Percentiles rank a stretch among this genome's conserved stretches.
These are phyloP conservation scores for Pluvianellus socialis DNA, from an alignment of 2,113 vertebrate species.

Conservation along the genomic window DNA sequence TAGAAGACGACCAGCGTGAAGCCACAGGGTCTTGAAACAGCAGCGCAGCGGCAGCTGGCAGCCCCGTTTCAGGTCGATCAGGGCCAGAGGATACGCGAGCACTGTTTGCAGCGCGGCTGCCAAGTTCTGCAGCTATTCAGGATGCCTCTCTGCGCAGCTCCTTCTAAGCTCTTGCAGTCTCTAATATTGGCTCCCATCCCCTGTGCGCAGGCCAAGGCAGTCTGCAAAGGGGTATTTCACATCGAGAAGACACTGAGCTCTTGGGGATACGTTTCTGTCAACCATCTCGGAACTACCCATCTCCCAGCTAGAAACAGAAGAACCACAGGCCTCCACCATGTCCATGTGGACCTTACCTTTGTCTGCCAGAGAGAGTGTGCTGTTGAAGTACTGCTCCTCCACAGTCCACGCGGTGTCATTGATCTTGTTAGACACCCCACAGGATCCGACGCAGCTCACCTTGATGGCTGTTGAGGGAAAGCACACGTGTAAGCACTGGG, in stretches of 20 bases:
- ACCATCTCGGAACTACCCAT: not conserved
- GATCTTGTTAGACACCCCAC: conserved; percentile 87
- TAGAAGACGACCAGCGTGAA: fast-evolving
- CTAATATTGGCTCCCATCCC: not conserved
- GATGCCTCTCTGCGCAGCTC: not conserved
- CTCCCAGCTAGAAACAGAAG: not conserved
- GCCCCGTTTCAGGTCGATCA: not conserved
- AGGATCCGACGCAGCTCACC: conserved; percentile 89
- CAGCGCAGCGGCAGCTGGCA: not conserved
- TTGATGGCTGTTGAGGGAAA: conserved; percentile 83
- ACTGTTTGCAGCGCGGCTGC: not conserved
- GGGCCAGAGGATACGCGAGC: not conserved
- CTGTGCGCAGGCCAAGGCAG: not conserved
- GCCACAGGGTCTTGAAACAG: not conserved
- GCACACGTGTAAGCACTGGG: not conserved
- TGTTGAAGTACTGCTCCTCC: conserved; percentile 94
- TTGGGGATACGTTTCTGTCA: not conserved
- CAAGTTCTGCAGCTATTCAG: not conserved
- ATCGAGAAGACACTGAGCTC: fast-evolving
- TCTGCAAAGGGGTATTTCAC: not conserved
- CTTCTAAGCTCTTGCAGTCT: not conserved
- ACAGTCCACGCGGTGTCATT: conserved; percentile 81
- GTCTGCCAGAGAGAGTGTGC: conserved; percentile 86
- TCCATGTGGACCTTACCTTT: conserved; percentile 77
- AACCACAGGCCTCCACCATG: not conserved